Evolutionary conservation across 2,113 vertebrate genomes (phyloP), one percentile per base, ranked within the genome.

Genomic region (Poecile atricapillus): DNA sequence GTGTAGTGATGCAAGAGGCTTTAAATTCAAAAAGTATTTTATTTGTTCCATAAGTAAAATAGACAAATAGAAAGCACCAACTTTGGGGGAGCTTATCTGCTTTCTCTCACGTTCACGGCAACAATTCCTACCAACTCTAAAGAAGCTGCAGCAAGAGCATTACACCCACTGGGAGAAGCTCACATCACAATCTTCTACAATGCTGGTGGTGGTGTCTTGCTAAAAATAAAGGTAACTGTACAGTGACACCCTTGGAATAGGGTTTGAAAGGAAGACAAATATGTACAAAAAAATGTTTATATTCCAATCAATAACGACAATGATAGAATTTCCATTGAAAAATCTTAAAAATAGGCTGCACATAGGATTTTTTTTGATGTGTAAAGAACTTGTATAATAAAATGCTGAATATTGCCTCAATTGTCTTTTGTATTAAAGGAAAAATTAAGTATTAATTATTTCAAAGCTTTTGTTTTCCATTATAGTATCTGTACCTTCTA

Each of bases 381-480:
- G 20, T 59, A 87, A 88, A 70, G 73, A n/a, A 58, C 10, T 93
- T 93, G 59, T 58, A 50, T 22, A 71, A 81, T 35, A 43, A 75
- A 94, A 94, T 88, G 46, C 18, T 90, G 73, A 73, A 62, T 49
- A 74, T 67, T 47, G 46, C 10, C 88, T 87, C 15, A 70, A 62
- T 75, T 69, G 21, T 44, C 52, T 90, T 87, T 67, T 35, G 21
- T 69, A 60, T 78, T 67, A 94, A 82, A 95, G 53, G 20, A 31
- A 96, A 92, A 97, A 78, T 67, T 94, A 96, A 95, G 87, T 87
- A 89, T 64, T 52, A 83, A 91, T 69, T 70, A 91, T 88, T 65
- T 82, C n/a, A 70, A 94, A 90, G 63, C 18, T 94, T 91, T 91
- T 89, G 41, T 73, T 86, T 83, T 84, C 31, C 39, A n/a, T 92